Evolutionary conservation across 2,113 vertebrate genomes (phyloP).

Genomic region (Panthera leo): DNA sequence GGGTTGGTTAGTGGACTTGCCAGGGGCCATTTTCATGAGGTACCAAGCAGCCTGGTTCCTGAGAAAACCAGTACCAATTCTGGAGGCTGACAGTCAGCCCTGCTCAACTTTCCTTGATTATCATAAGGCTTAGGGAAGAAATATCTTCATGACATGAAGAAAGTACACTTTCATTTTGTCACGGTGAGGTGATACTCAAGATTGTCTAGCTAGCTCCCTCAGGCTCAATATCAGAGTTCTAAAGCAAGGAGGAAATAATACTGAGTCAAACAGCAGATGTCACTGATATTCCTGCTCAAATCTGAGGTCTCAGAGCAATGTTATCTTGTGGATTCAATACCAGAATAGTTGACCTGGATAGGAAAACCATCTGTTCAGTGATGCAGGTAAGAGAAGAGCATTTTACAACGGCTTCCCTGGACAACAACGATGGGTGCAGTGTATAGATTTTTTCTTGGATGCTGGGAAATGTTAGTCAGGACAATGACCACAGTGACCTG

Average conservation of each 20-base stretch:
- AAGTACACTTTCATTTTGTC: background rate
- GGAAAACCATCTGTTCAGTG: constrained; percentile 36
- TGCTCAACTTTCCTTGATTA: background rate
- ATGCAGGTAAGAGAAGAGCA: background rate
- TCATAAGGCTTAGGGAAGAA: background rate
- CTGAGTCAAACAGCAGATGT: constrained; percentile 51
- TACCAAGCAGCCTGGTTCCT: background rate
- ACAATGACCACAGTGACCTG: background rate
- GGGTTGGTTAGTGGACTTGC: background rate
- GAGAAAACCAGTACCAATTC: background rate
- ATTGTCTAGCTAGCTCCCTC: background rate
- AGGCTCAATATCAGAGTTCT: background rate
- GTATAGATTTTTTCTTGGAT: background rate
- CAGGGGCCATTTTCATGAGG: background rate
- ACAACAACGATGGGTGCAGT: background rate
- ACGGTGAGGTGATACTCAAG: background rate
- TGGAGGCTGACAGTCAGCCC: background rate
- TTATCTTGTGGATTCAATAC: background rate
- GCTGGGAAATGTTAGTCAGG: background rate
- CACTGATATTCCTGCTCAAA: constrained; percentile 28
- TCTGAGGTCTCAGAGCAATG: background rate
- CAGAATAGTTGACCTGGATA: background rate
- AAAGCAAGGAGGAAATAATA: background rate
- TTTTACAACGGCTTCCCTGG: background rate
- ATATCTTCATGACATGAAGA: background rate